These are phyloP conservation scores for Xestoiulus laeticollis DNA, from an alignment of 2,888 invertebrate species.

Conservation along the genomic window DNA sequence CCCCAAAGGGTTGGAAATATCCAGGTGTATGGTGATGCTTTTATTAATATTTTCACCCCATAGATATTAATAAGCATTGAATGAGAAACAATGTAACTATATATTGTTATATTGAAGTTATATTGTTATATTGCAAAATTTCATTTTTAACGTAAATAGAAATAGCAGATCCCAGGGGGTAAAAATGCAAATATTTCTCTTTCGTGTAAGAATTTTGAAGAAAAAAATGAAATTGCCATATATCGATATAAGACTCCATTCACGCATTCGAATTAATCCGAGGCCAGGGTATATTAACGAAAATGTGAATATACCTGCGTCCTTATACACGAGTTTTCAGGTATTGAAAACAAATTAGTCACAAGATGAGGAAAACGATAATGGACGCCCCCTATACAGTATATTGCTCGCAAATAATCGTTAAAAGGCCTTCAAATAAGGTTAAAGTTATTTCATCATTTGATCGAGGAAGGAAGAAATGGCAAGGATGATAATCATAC, in stretches of 20 bases:
- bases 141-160: too few relatives aligned
- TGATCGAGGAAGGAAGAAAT: neutral
- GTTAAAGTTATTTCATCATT: conserved; percentile 23
- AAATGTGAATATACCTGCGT: neutral
- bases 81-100: too few relatives aligned
- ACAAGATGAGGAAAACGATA: neutral
- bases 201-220: neutral
- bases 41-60: too few relatives aligned
- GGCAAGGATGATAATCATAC: neutral
- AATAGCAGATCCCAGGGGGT: too few relatives aligned
- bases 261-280: conserved; percentile 9
- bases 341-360: conserved; percentile 41
- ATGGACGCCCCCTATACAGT: neutral
- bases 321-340: neutral
- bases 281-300: neutral
- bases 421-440: conserved; percentile 14
- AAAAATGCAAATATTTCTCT: neutral
- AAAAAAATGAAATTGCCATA: neutral
- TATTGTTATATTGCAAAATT: too few relatives aligned
- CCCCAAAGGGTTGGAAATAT: too few relatives aligned
- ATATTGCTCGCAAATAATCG: neutral
- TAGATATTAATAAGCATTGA: too few relatives aligned
- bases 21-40: too few relatives aligned
- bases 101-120: too few relatives aligned
- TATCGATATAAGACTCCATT: neutral